phyloP scores from a whole-genome alignment of 2,888 invertebrate species.

The Patella caerulea region DNA sequence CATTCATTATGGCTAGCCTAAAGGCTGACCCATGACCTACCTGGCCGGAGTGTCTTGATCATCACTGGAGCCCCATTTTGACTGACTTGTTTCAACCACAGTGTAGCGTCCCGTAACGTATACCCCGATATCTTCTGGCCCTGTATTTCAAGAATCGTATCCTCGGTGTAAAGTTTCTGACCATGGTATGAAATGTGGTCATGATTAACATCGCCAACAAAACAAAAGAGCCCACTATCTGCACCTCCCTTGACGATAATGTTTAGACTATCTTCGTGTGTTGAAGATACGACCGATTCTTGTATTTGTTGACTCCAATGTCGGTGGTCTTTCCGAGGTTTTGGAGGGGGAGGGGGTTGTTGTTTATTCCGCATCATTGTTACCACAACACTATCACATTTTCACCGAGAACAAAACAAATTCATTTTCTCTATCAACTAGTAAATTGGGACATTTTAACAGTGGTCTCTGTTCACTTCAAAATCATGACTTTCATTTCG shows the following conservation, averaged over 20 bases:
- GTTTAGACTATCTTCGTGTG: constrained; percentile 71
- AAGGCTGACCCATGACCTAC: constrained; percentile 62
- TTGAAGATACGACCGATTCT: constrained; percentile 71
- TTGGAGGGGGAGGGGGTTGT: constrained; percentile 43
- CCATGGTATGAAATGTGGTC: constrained; percentile 67
- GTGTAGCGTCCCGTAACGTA: constrained; percentile 75
- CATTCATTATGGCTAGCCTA: no score
- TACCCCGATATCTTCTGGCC: constrained; percentile 76
- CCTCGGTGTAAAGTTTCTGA: constrained; percentile 67
- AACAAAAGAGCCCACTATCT: constrained; percentile 71
- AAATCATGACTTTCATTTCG: background rate
- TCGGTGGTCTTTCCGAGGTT: constrained; percentile 44
- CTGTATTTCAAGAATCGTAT: constrained; percentile 75
- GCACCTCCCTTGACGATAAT: constrained; percentile 74
- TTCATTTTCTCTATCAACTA: background rate
- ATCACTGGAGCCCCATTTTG: constrained; percentile 74
- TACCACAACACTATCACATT: constrained; percentile 27
- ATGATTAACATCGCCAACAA: constrained; percentile 61
- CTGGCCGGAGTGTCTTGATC: constrained; percentile 74
- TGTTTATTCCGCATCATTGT: constrained; percentile 49
- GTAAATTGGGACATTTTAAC: background rate
- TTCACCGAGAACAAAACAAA: constrained; percentile 6
- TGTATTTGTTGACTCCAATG: constrained; percentile 73
- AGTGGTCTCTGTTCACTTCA: background rate
- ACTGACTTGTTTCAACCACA: constrained; percentile 75